Base-by-base conservation (phyloP, 2,113 vertebrate species). In the Pandion haliaetus region DNA sequence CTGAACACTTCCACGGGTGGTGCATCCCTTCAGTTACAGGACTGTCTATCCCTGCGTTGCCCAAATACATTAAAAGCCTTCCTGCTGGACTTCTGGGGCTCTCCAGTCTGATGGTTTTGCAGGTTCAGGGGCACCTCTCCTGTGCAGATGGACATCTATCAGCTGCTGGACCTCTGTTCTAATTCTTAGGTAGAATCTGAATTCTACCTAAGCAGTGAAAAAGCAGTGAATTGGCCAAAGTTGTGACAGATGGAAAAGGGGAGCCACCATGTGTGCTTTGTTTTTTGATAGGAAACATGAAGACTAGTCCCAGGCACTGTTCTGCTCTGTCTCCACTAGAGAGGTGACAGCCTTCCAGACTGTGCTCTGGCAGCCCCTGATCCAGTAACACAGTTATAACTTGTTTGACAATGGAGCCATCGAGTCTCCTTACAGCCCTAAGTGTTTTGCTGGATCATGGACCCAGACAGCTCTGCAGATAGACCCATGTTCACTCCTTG, bases 361-460 rank as follows among this genome's bases (percentile, higher is more conserved):
- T 4, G 4, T 42, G 65, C 19, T 42, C 29, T 45, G 69, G 38
- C 57, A 55, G 55, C 55, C 38, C 29, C 49, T 2, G 1, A 32
- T n/a, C 28, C 29, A 12, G 8, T 28, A 54, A 28, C 2, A 1
- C 44, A 13, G 17, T 52, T 28, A 11, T 34, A 17, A 40, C 40
- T 52, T 52, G 28, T 16, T 40, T 1, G 4, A 10, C 15, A 4
- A 14, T 15, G 25, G n/a, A 42, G 25, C 31, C 63, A 71, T 26
- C 1, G 6, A 32, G 29, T 31, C 50, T 52, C 7, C 0, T 47
- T n/a, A 52, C 14, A 52, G 57, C 21, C 4, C 0, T 5, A 23
- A 72, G 45, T 9, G 54, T 47, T 57, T 44, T 49, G 52, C 21
- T 72, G 77, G 77, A 42, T 26, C 5, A 3, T 3, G 17, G 31